A percentile compares a stretch with the other conserved stretches of the same genome.
phyloP scores from a whole-genome alignment of 1,140 invertebrate genomes.

The Ylistrum balloti region DNA sequence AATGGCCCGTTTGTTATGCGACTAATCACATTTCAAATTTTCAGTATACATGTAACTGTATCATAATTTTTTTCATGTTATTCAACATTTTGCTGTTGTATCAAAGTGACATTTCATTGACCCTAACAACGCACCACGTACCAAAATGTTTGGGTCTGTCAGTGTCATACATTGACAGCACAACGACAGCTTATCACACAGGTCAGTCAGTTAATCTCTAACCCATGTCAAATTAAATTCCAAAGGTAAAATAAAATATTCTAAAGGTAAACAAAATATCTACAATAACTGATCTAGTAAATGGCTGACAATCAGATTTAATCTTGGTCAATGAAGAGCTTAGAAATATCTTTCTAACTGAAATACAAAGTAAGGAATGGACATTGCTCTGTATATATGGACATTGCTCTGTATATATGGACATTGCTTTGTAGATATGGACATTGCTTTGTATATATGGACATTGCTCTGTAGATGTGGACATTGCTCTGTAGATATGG shows the following conservation, averaged over 20 bases:
- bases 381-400: no score
- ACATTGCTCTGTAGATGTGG: no score
- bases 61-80: neutral
- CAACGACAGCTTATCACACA: neutral
- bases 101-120: neutral
- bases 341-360: no score
- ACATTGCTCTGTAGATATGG: no score
- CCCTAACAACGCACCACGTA: neutral
- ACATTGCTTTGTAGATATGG: no score
- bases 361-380: no score
- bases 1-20: neutral
- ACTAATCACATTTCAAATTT: neutral
- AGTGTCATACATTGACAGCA: neutral
- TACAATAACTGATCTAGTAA: neutral
- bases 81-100: neutral
- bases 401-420: no score
- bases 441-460: no score
- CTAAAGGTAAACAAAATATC: neutral
- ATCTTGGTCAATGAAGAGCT: no score
- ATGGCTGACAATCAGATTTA: no score
- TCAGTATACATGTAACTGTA: neutral
- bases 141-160: neutral
- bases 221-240: constrained; percentile 39
- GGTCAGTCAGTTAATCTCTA: neutral
- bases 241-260: neutral